A percentile compares a stretch with the other conserved stretches of the same genome.
phyloP scores from a whole-genome alignment of 2,888 invertebrate genomes.

The Vanessa cardui region DNA sequence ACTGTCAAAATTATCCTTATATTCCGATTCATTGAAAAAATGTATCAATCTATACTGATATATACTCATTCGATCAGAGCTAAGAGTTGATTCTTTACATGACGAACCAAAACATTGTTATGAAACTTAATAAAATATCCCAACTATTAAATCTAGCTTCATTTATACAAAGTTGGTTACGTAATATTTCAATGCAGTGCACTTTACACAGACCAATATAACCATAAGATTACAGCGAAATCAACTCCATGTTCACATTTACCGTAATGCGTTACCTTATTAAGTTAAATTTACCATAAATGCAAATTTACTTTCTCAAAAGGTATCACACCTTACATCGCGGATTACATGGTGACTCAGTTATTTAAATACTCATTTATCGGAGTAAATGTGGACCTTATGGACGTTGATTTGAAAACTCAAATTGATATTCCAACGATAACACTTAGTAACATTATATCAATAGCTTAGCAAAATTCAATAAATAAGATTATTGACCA shows the following conservation, averaged over 20 bases:
- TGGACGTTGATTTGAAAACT: neutral
- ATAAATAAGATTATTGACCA: neutral
- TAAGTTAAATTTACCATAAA: slow-evolving; percentile 16
- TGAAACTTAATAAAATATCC: neutral
- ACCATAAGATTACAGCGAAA: slow-evolving; percentile 4
- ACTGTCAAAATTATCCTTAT: too few species aligned
- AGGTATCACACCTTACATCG: slow-evolving; percentile 8
- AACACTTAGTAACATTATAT: neutral
- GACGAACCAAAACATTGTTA: neutral
- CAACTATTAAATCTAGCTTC: neutral
- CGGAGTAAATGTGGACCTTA: neutral
- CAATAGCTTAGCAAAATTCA: neutral
- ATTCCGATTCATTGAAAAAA: too few species aligned
- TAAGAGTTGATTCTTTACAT: neutral
- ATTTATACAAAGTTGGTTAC: slow-evolving; percentile 1
- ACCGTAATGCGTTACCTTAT: slow-evolving; percentile 13
- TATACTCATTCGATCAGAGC: too few species aligned
- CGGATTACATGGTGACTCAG: slow-evolving; percentile 21
- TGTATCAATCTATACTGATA: too few species aligned
- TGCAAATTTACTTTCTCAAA: slow-evolving; percentile 21
- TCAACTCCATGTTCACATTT: slow-evolving; percentile 6
- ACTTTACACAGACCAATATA: neutral
- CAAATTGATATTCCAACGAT: neutral
- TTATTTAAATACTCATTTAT: neutral
- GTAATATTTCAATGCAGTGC: slow-evolving; percentile 3